These are phyloP conservation scores for Hemitrygon akajei DNA, from an alignment of 2,797 vertebrate species.

Conservation along the genomic window DNA sequence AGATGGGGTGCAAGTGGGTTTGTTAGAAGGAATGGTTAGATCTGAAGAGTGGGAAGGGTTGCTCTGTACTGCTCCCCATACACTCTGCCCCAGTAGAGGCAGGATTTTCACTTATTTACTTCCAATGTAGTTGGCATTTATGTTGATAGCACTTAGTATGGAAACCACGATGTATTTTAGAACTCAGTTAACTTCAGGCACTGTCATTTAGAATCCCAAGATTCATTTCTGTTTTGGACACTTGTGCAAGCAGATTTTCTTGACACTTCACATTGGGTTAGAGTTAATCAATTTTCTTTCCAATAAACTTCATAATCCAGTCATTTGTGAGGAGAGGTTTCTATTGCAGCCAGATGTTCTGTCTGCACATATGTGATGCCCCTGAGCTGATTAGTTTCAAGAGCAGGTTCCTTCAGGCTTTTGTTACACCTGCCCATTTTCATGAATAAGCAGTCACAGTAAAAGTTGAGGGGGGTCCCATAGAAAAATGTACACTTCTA, in stretches of 20 bases:
- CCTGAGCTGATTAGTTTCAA: background rate
- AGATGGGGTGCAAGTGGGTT: background rate
- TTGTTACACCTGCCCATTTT: background rate
- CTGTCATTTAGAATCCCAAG: background rate
- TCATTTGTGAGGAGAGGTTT: background rate
- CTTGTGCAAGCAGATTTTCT: background rate
- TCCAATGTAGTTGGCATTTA: background rate
- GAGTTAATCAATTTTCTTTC: background rate
- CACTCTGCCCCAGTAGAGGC: background rate
- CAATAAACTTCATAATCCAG: background rate
- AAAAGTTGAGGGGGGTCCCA: background rate
- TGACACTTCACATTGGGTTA: background rate
- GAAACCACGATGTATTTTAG: background rate
- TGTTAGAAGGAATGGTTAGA: background rate
- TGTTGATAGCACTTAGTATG: background rate
- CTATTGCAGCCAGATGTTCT: background rate
- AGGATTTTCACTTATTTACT: background rate
- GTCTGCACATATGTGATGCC: background rate
- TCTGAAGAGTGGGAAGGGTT: background rate
- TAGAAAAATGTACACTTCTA: background rate
- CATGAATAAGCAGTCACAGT: background rate
- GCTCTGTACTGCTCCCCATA: background rate
- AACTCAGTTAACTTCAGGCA: background rate
- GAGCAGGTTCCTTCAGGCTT: background rate
- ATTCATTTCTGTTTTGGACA: background rate